Evolutionary conservation across 2,113 vertebrate species (phyloP).

Genomic region (Psammodynastes pulverulentus): DNA sequence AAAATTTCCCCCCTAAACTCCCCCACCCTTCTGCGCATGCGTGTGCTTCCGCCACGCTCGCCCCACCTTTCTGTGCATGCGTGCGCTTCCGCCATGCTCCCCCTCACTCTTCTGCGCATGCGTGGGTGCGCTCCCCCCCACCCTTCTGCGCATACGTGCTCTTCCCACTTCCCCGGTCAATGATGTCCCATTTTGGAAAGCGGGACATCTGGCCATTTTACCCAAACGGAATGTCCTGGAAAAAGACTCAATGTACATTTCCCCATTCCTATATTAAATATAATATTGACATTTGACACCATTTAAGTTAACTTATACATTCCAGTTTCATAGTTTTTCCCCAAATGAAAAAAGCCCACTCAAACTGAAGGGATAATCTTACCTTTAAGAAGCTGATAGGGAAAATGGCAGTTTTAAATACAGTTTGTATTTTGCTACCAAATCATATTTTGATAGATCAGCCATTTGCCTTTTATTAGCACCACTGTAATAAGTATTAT

Average conservation of each 20-base stretch:
- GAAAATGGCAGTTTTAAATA: background rate
- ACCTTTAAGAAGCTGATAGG: background rate
- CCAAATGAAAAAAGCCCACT: constrained; percentile 2
- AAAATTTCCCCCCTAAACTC: no score
- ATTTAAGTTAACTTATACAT: constrained; percentile 15
- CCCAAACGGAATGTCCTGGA: constrained; percentile 34
- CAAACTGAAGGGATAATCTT: constrained; percentile 6
- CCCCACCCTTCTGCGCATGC: no score
- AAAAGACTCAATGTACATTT: constrained; percentile 1
- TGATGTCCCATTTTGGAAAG: no score
- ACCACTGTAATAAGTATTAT: background rate
- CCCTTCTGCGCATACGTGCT: no score
- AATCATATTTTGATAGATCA: background rate
- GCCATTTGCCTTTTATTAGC: background rate
- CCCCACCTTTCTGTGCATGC: no score
- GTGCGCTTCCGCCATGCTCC: no score
- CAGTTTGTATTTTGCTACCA: background rate
- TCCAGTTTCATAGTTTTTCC: background rate
- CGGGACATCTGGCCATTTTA: no score
- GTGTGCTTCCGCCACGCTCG: no score
- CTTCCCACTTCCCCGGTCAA: no score
- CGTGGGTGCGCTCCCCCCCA: no score
- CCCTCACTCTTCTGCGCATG: no score
- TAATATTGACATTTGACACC: constrained; percentile 17
- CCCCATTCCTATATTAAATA: constrained; percentile 24